phyloP scores from a whole-genome alignment of 2,888 invertebrate genomes.

The Odontocerum albicorne region DNA sequence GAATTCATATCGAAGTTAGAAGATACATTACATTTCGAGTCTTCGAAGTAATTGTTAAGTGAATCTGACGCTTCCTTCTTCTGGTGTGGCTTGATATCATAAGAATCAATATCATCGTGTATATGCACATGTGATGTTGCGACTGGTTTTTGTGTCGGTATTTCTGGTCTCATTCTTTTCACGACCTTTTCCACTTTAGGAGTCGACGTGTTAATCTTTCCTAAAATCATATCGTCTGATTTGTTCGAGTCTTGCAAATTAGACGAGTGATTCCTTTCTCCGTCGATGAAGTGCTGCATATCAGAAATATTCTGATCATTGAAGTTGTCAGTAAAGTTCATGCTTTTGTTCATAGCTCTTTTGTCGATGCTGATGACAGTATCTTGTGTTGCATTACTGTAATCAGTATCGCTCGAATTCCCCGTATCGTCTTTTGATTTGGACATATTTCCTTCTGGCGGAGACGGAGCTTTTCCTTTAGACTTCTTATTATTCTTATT shows the following conservation, averaged over 20 bases:
- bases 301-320: slow-evolving; percentile 48
- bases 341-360: slow-evolving; percentile 4
- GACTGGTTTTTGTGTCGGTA: slow-evolving; percentile 35
- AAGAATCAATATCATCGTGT: slow-evolving; percentile 55
- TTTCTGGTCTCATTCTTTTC: slow-evolving; percentile 44
- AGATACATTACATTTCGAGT: slow-evolving; percentile 48
- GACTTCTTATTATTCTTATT: slow-evolving; percentile 56
- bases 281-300: slow-evolving; percentile 49
- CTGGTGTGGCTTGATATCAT: slow-evolving; percentile 51
- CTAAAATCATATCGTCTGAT: slow-evolving; percentile 34
- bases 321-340: slow-evolving; percentile 43
- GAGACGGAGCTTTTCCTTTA: slow-evolving; percentile 75
- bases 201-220: slow-evolving; percentile 51
- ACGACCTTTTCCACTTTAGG: slow-evolving; percentile 51
- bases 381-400: slow-evolving; percentile 23
- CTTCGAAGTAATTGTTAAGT: slow-evolving; percentile 52
- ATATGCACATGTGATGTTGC: slow-evolving; percentile 53
- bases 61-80: slow-evolving; percentile 52
- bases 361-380: slow-evolving; percentile 15
- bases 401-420: slow-evolving; percentile 27
- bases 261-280: slow-evolving; percentile 43
- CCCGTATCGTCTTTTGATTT: slow-evolving; percentile 50
- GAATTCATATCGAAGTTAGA: slow-evolving; percentile 54
- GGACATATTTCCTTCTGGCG: slow-evolving; percentile 59
- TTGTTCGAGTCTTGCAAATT: slow-evolving; percentile 21